Conservation (phyloP, 2,888 invertebrate genomes). For the Thecophora atra region DNA sequence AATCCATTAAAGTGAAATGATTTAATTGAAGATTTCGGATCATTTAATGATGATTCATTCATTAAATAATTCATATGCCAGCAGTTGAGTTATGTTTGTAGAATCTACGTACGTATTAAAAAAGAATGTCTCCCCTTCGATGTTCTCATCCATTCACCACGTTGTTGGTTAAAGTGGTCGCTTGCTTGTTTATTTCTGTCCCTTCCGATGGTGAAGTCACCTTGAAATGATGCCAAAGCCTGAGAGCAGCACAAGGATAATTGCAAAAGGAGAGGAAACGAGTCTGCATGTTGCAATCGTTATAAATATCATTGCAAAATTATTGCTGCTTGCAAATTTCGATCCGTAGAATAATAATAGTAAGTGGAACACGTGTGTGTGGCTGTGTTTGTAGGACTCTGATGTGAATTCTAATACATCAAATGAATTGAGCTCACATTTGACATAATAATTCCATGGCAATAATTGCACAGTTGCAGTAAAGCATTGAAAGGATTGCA, state of each 20-base stretch:
- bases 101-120: no score
- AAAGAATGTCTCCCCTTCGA: no score
- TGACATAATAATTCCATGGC: neutral
- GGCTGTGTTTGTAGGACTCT: neutral
- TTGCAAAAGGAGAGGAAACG: neutral
- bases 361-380: neutral
- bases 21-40: no score
- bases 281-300: neutral
- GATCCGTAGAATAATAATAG: neutral
- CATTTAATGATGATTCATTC: no score
- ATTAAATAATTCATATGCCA: no score
- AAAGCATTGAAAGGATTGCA: no score
- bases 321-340: neutral
- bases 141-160: no score
- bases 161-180: neutral
- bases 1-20: no score
- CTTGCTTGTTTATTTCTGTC: neutral
- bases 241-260: neutral
- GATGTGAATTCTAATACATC: neutral
- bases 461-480: no score
- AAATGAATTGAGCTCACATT: neutral
- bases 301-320: neutral
- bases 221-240: neutral
- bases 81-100: no score
- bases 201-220: neutral